Percentiles rank a stretch among this genome's conserved stretches.
Conservation (phyloP, 2,113 vertebrate genomes). For the Psephotus haematonotus region DNA sequence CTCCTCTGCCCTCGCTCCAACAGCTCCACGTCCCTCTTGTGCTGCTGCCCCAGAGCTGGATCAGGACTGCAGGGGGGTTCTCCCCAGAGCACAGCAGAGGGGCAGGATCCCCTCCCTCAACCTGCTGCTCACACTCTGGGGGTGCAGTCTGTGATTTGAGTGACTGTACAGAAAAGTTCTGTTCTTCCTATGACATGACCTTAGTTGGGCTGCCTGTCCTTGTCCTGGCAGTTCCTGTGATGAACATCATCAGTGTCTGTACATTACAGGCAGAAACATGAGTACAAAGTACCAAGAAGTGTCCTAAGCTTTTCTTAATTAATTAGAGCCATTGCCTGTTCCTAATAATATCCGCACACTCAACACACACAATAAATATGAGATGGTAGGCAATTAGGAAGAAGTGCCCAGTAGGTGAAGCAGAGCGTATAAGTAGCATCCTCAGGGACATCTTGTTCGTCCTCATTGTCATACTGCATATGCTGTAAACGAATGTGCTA, state of each 20-base stretch:
- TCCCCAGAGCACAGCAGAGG: too few species aligned
- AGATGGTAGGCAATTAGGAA: not conserved
- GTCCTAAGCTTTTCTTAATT: not conserved
- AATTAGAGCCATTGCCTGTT: not conserved
- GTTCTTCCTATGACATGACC: not conserved
- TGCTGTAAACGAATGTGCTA: fast-evolving
- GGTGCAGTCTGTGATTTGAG: not conserved
- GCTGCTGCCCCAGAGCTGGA: too few species aligned
- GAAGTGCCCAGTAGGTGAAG: not conserved
- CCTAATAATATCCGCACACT: not conserved
- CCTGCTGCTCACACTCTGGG: not conserved
- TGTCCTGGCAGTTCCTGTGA: not conserved
- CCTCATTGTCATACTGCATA: fast-evolving
- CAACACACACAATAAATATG: not conserved
- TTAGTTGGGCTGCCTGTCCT: not conserved
- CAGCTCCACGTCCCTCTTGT: too few species aligned
- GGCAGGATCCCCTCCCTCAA: too few species aligned
- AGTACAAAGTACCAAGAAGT: not conserved
- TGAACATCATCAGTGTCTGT: not conserved
- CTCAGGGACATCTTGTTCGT: not conserved
- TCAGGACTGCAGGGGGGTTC: not conserved
- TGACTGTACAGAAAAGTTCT: not conserved
- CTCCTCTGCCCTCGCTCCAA: too few species aligned
- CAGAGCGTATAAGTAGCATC: not conserved
- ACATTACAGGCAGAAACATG: not conserved